Base-by-base conservation (phyloP, 2,797 vertebrate species). In the Acipenser ruthenus region DNA sequence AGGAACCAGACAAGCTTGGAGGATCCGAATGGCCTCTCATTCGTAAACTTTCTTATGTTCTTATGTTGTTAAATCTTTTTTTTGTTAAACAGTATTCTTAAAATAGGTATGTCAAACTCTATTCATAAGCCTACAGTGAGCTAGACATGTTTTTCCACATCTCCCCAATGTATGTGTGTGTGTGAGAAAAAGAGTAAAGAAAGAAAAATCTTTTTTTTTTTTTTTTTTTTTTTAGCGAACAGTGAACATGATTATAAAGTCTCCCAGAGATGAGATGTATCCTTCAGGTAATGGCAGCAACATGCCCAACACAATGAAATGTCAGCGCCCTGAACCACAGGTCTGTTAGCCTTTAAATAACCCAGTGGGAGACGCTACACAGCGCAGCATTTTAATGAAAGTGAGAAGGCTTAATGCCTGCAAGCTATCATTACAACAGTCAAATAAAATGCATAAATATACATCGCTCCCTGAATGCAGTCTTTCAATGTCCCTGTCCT, bases 161-260 rank as follows among this genome's bases (percentile, higher is more conserved):
- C 23, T 23, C 23, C 23, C 23, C 23, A 37, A 37, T 37, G 23
- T 37, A 37, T 37, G 23, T 37, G 23, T 37, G 23, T 37, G 23
- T 37, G 23, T 37, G 23, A 72, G 75, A 64, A 74, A 80, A 77
- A 67, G 65, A 67, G 67, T 58, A 58, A 73, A 63, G 71, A 52
- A 52, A 5, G 51, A 52, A 12, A 52, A 11, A 2, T 3, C 10
- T 9, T n/a, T 6, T 8, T 10, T 10, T n/a, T 6, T 10, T 58
- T 10, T 58, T 58, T 58, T 7, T 58, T 10, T n/a, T 3, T n/a
- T 10, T n/a, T 6, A 4, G 55, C 55, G 3, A 10, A 58, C 55
- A 10, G 11, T n/a, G 55, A 58, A n/a, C 9, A 2, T 58, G 10
- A 10, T n/a, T 10, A 10, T n/a, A n/a, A n/a, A 6, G 55, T n/a